Conservation (phyloP, 2,888 invertebrate species). For the Tipula vernalis region DNA sequence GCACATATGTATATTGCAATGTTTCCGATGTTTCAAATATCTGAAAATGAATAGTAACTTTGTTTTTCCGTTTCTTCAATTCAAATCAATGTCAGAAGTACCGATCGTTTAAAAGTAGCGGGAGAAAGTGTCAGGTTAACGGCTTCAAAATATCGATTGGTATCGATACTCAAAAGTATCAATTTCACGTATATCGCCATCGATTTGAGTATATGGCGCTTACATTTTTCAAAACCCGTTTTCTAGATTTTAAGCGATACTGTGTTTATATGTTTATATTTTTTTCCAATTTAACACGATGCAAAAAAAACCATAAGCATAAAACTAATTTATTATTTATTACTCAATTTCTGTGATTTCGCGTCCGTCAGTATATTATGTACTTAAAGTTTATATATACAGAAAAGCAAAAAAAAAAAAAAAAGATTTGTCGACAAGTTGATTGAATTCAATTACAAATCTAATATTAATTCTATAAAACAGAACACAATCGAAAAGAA, state of each 20-base stretch:
- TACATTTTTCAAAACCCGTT: too few relatives aligned
- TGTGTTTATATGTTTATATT: neutral
- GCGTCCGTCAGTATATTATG: neutral
- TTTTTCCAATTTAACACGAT: neutral
- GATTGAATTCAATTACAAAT: slow-evolving; percentile 4
- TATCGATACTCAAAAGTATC: too few relatives aligned
- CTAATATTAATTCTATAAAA: neutral
- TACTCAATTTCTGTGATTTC: neutral
- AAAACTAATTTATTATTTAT: neutral
- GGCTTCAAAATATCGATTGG: too few relatives aligned
- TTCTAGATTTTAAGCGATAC: neutral
- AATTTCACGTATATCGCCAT: too few relatives aligned
- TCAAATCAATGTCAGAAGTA: too few relatives aligned
- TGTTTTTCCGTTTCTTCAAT: too few relatives aligned
- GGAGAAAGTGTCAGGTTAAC: too few relatives aligned
- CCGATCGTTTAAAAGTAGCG: too few relatives aligned
- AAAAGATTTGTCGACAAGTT: neutral
- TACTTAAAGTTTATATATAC: neutral
- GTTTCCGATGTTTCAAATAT: too few relatives aligned
- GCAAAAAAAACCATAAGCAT: neutral
- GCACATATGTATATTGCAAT: too few relatives aligned
- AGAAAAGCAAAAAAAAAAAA: neutral
- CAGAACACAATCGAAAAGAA: neutral
- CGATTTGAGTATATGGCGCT: too few relatives aligned
- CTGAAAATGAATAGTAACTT: too few relatives aligned